These are phyloP conservation scores for Drosophila longiperda DNA, from an alignment of 2,888 invertebrate species.

Conservation along the genomic window DNA sequence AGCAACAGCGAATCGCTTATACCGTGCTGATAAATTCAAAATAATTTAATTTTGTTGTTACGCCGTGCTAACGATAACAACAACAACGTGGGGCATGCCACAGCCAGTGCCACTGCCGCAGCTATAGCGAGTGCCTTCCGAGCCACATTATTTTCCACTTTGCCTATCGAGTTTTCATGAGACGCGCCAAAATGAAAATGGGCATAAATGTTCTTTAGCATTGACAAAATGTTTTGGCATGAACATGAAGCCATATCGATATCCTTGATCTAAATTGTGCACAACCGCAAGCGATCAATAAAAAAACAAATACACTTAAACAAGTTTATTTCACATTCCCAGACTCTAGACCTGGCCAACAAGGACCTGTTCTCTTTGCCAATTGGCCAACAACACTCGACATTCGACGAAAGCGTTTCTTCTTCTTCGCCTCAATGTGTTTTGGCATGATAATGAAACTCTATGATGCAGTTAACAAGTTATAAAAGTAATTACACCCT, in stretches of 20 bases:
- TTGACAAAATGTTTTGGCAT: slow-evolving; percentile 79
- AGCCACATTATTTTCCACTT: slow-evolving; percentile 76
- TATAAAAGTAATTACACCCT: slow-evolving; percentile 60
- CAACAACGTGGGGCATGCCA: slow-evolving; percentile 9
- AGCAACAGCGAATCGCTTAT: slow-evolving; percentile 47
- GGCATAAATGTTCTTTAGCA: slow-evolving; percentile 72
- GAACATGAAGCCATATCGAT: slow-evolving; percentile 74
- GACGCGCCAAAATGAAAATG: slow-evolving; percentile 67
- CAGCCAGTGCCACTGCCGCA: not conserved
- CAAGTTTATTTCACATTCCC: slow-evolving; percentile 62
- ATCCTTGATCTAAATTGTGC: slow-evolving; percentile 82
- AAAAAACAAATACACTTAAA: slow-evolving; percentile 62
- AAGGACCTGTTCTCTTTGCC: not conserved
- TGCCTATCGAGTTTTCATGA: slow-evolving; percentile 66
- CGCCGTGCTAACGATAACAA: slow-evolving; percentile 43
- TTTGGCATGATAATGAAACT: slow-evolving; percentile 27
- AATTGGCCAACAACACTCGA: slow-evolving; percentile 7
- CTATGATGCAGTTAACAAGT: slow-evolving; percentile 70
- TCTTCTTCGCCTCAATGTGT: slow-evolving; percentile 20
- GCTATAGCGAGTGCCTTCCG: slow-evolving; percentile 47
- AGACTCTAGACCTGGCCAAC: slow-evolving; percentile 16
- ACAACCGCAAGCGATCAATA: slow-evolving; percentile 82
- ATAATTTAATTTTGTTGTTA: slow-evolving; percentile 77
- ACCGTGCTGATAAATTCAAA: slow-evolving; percentile 71
- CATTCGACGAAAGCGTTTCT: slow-evolving; percentile 17